phyloP scores from a whole-genome alignment of 1,140 invertebrate genomes.

The Maconellicoccus hirsutus region DNA sequence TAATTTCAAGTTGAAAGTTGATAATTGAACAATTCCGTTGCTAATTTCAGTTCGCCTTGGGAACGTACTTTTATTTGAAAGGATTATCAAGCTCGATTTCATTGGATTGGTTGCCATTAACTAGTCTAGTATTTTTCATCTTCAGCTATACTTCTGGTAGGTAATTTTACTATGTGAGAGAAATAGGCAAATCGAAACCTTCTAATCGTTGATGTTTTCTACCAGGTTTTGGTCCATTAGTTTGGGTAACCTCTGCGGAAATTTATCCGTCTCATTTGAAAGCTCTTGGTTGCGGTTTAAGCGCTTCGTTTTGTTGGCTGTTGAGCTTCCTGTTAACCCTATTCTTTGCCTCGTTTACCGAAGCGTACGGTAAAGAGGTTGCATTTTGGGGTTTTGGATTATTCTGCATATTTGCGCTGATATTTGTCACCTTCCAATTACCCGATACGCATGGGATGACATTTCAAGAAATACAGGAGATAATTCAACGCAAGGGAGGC shows the following conservation, averaged over 20 bases:
- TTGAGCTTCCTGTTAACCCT: constrained; percentile 68
- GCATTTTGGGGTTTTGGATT: constrained; percentile 69
- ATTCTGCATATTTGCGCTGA: constrained; percentile 52
- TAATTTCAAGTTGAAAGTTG: too few species aligned
- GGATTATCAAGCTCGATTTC: constrained; percentile 32
- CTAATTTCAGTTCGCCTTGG: constrained; percentile 44
- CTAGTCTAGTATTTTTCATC: constrained; percentile 51
- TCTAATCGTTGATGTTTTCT: too few species aligned
- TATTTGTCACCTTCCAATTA: constrained; percentile 49
- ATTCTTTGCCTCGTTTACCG: constrained; percentile 48
- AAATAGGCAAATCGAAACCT: too few species aligned
- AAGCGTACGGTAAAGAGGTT: constrained; percentile 47
- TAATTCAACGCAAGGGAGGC: constrained; percentile 45
- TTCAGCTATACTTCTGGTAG: constrained; percentile 46
- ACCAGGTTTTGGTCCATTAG: constrained; percentile 67
- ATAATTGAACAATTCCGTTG: too few species aligned
- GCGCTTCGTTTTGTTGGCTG: constrained; percentile 64
- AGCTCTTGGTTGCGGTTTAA: constrained; percentile 57
- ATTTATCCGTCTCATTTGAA: constrained; percentile 66
- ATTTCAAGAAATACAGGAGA: constrained; percentile 59
- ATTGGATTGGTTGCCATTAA: constrained; percentile 50
- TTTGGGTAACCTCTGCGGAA: constrained; percentile 75
- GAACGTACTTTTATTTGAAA: constrained; percentile 48
- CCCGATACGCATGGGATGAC: constrained; percentile 72
- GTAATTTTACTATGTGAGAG: too few species aligned